phyloP scores from a whole-genome alignment of 2,113 vertebrate species.

The Esox niger region DNA sequence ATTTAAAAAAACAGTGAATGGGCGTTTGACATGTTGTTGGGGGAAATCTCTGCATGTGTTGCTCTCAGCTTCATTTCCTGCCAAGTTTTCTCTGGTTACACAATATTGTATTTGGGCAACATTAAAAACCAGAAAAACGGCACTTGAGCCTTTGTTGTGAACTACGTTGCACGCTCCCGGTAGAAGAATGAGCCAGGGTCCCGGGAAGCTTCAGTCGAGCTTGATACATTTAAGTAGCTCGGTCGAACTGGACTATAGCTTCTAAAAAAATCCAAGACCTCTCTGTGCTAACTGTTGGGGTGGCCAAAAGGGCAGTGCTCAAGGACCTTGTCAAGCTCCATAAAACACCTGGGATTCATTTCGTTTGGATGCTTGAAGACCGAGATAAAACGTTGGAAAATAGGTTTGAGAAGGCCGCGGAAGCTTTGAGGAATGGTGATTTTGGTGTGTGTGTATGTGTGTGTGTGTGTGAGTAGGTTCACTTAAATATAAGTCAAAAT shows the following conservation, averaged over 20 bases:
- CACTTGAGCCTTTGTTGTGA: slow-evolving; percentile 25
- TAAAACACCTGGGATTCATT: slow-evolving; percentile 61
- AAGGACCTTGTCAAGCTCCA: slow-evolving; percentile 45
- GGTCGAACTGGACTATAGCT: slow-evolving; percentile 23
- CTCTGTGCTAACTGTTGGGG: slow-evolving; percentile 48
- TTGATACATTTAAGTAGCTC: slow-evolving; percentile 48
- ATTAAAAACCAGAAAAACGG: slow-evolving; percentile 36
- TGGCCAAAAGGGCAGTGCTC: slow-evolving; percentile 35
- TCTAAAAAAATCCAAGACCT: slow-evolving; percentile 36
- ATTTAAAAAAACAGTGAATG: not conserved
- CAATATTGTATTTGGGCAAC: slow-evolving; percentile 48
- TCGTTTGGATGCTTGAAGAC: slow-evolving; percentile 27
- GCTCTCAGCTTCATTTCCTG: slow-evolving; percentile 26
- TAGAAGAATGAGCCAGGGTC: slow-evolving; percentile 32
- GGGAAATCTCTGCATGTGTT: slow-evolving; percentile 31
- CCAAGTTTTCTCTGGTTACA: slow-evolving; percentile 47
- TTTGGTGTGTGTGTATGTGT: not conserved
- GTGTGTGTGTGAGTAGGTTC: too few species aligned
- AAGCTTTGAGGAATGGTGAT: not conserved
- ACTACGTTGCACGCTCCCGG: slow-evolving; percentile 40
- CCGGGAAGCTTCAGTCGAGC: slow-evolving; percentile 29
- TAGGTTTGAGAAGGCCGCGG: not conserved
- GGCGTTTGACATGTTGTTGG: not conserved
- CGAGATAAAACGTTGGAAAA: slow-evolving; percentile 49
- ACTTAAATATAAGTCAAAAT: not conserved